Conservation (phyloP, 2,113 vertebrate species). For the Beaufortia kweichowensis region DNA sequence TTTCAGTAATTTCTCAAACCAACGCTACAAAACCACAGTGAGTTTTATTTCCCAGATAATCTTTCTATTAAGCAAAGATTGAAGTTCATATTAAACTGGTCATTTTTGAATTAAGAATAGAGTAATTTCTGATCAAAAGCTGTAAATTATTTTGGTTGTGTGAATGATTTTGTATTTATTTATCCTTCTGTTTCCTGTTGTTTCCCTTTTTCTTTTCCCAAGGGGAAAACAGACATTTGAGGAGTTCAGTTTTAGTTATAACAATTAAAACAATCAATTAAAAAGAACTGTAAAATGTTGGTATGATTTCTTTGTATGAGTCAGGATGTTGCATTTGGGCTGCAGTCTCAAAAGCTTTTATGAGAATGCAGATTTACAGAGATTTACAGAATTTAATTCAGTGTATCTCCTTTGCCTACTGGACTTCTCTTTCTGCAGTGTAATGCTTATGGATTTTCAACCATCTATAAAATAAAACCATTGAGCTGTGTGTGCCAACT, state of each 20-base stretch:
- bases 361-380: too few relatives aligned
- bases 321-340: slow-evolving; percentile 21
- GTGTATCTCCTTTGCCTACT: slow-evolving; percentile 3
- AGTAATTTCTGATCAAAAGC: not conserved
- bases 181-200: slow-evolving; percentile 21
- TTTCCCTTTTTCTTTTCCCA: not conserved
- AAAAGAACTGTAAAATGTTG: slow-evolving; percentile 12
- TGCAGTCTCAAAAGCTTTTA: slow-evolving; percentile 41
- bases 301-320: slow-evolving; percentile 3
- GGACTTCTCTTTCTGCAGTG: slow-evolving; percentile 29
- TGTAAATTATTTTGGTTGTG: slow-evolving; percentile 36
- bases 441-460: slow-evolving; percentile 51
- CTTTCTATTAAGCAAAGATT: not conserved
- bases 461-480: slow-evolving; percentile 55
- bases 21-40: slow-evolving; percentile 14
- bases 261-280: not conserved
- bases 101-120: not conserved
- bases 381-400: not conserved
- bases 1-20: slow-evolving; percentile 29
- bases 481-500: slow-evolving; percentile 42
- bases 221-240: slow-evolving; percentile 3
- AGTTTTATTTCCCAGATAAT: slow-evolving; percentile 3
- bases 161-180: slow-evolving; percentile 43
- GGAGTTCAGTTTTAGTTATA: slow-evolving; percentile 8
- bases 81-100: not conserved